phyloP scores from a whole-genome alignment of 2,888 invertebrate species.

The Timema cristinae region DNA sequence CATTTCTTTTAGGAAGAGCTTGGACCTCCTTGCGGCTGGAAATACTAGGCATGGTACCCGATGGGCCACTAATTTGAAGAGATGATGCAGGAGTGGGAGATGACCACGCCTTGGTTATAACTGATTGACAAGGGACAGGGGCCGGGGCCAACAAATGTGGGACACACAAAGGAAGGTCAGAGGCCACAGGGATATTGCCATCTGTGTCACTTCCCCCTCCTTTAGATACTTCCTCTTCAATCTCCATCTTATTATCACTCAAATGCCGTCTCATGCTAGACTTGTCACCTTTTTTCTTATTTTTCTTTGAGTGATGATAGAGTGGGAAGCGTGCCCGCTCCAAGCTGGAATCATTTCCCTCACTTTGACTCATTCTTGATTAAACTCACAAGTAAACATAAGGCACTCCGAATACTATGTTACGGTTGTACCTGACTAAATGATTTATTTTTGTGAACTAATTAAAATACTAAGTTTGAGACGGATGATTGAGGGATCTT shows the following conservation, averaged over 20 bases:
- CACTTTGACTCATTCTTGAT: constrained; percentile 29
- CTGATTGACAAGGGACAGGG: too few species aligned
- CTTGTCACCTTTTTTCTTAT: constrained; percentile 11
- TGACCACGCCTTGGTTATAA: too few species aligned
- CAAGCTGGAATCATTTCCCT: constrained; percentile 26
- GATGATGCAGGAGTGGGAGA: too few species aligned
- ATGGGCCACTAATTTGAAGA: not conserved
- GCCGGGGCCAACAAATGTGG: too few species aligned
- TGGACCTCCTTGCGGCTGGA: constrained; percentile 11
- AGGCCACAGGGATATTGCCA: not conserved
- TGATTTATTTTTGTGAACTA: constrained; percentile 15
- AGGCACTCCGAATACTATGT: not conserved
- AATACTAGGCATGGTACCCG: constrained; percentile 11
- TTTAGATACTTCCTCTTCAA: constrained; percentile 17
- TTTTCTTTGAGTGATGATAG: constrained; percentile 26
- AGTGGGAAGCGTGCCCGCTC: constrained; percentile 27
- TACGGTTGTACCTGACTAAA: constrained; percentile 18
- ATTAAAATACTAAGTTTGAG: not conserved
- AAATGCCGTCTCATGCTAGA: constrained; percentile 11
- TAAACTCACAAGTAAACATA: constrained; percentile 3
- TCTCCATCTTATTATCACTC: constrained; percentile 13
- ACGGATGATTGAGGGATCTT: too few species aligned
- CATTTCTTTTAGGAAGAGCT: not conserved
- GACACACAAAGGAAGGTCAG: too few species aligned
- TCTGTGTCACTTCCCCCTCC: constrained; percentile 13